These are phyloP conservation scores for Salpingus planirostris DNA, from an alignment of 2,888 invertebrate genomes.

Conservation along the genomic window DNA sequence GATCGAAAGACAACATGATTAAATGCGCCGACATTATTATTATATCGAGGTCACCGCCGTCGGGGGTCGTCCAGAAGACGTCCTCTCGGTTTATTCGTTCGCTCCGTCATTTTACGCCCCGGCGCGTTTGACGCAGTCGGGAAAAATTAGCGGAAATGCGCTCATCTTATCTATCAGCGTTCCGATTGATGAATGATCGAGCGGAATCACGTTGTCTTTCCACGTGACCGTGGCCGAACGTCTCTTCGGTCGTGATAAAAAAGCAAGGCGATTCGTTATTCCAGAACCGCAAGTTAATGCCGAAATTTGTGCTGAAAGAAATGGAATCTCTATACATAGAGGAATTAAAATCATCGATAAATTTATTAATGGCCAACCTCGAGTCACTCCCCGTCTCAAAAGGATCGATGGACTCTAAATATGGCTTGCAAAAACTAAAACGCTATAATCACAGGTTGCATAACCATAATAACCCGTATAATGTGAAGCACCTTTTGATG, in stretches of 20 bases:
- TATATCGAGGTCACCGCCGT: too few species aligned
- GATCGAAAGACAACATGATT: conserved; percentile 14
- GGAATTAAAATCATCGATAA: conserved; percentile 95
- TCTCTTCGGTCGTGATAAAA: conserved; percentile 6
- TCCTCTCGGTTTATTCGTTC: too few species aligned
- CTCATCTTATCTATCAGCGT: too few species aligned
- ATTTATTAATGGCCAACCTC: conserved; percentile 95
- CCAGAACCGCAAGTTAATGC: conserved; percentile 94
- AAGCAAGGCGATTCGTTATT: conserved; percentile 2
- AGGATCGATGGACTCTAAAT: conserved; percentile 94
- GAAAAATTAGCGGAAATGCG: too few species aligned
- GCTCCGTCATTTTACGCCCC: too few species aligned
- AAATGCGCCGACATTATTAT: too few species aligned
- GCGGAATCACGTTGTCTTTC: conserved; percentile 13
- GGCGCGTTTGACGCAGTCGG: too few species aligned
- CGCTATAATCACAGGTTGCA: conserved; percentile 95
- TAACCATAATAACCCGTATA: conserved; percentile 44
- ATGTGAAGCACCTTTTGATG: conserved; percentile 44
- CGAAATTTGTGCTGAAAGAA: conserved; percentile 99
- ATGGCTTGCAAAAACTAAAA: conserved; percentile 95
- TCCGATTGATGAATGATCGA: too few species aligned
- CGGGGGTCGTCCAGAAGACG: too few species aligned
- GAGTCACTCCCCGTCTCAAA: conserved; percentile 98
- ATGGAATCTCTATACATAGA: conserved; percentile 99
- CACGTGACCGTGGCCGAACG: neutral